Evolutionary conservation across 2,113 vertebrate genomes (phyloP).

Genomic region (Bubalus kerabau): DNA sequence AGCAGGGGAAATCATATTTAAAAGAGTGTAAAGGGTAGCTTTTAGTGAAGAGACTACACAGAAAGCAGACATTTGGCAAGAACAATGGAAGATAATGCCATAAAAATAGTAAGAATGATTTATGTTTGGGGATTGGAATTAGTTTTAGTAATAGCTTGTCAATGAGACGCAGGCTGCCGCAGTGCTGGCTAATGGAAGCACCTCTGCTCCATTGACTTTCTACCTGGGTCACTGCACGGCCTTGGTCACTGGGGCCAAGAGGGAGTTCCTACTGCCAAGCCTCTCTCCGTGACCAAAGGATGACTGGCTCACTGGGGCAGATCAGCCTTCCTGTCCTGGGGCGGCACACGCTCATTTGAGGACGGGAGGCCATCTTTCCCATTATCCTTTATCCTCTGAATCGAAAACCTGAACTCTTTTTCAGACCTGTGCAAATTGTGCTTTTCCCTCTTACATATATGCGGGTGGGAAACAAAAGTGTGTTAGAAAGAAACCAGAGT

Average conservation of each 20-base stretch:
- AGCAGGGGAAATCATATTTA: constrained; percentile 8
- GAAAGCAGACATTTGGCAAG: not conserved
- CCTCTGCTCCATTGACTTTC: not conserved
- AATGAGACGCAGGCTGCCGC: not conserved
- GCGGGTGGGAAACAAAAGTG: not conserved
- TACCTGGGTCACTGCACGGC: constrained; percentile 33
- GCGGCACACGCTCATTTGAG: not conserved
- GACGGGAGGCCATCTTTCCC: not conserved
- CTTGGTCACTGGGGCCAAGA: not conserved
- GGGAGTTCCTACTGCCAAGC: not conserved
- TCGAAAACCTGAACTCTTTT: not conserved
- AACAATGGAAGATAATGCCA: constrained; percentile 26
- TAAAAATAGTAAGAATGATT: constrained; percentile 21
- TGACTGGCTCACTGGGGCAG: not conserved
- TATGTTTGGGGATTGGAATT: not conserved
- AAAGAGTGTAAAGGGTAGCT: not conserved
- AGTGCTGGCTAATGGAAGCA: not conserved
- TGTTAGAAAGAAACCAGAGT: not conserved
- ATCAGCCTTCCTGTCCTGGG: not conserved
- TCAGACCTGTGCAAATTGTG: not conserved
- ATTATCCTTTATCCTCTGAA: not conserved
- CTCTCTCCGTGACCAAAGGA: not conserved
- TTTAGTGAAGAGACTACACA: not conserved
- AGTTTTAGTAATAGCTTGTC: constrained; percentile 15
- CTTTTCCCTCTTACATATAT: not conserved